Percentiles rank a stretch among this genome's conserved stretches.
Evolutionary conservation across 2,888 invertebrate genomes (phyloP).

Genomic region (Molorchus minor): DNA sequence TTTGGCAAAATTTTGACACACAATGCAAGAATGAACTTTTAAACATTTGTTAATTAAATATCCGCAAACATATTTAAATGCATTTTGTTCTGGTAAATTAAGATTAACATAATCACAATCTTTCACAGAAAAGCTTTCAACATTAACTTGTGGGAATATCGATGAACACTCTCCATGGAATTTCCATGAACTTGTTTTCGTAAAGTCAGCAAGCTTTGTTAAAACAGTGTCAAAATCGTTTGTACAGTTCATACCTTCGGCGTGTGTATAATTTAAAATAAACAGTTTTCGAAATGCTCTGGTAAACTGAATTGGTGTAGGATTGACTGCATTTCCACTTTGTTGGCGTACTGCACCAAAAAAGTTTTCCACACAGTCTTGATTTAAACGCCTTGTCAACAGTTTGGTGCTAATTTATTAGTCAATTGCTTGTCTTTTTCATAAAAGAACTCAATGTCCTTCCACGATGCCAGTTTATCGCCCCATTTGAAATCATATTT

Average conservation of each 20-base stretch:
- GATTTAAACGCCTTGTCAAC: conserved; percentile 2
- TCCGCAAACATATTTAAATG: neutral
- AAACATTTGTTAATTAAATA: conserved; percentile 8
- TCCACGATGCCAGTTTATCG: neutral
- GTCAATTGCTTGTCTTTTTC: neutral
- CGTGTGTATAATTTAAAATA: neutral
- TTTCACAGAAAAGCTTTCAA: neutral
- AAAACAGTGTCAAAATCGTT: neutral
- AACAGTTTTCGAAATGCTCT: neutral
- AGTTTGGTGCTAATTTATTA: neutral
- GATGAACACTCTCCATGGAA: too few species aligned
- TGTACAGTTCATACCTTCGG: neutral
- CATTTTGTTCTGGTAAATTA: neutral
- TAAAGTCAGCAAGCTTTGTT: neutral
- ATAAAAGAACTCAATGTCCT: neutral
- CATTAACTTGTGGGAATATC: neutral
- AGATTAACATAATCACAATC: neutral
- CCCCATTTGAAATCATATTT: neutral
- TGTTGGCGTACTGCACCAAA: conserved; percentile 3
- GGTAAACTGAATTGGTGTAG: neutral
- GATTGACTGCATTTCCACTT: conserved; percentile 3
- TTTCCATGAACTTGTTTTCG: neutral
- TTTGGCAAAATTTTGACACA: neutral
- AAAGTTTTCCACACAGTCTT: conserved; percentile 1
- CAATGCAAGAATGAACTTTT: neutral